Evolutionary conservation across 2,113 vertebrate genomes (phyloP).

Genomic region (Tautogolabrus adspersus): DNA sequence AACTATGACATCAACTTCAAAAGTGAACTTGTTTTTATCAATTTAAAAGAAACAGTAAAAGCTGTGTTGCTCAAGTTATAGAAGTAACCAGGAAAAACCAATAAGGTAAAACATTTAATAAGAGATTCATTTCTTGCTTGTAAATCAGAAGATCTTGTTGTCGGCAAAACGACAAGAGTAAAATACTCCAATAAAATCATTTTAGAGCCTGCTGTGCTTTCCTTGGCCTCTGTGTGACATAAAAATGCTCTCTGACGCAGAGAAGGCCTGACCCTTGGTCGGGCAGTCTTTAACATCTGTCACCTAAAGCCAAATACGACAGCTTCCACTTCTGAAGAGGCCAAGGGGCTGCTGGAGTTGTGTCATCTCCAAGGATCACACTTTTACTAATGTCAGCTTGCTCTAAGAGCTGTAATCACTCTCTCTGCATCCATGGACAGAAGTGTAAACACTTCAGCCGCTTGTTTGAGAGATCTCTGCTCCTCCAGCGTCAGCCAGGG

Average conservation of each 20-base stretch:
- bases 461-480: slow-evolving; percentile 12
- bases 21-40: no score
- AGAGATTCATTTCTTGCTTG: slow-evolving; percentile 20
- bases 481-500: slow-evolving; percentile 18
- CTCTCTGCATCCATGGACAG: slow-evolving; percentile 19
- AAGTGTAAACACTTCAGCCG: slow-evolving; percentile 52
- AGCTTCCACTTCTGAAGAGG: slow-evolving; percentile 30
- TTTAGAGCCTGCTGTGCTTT: not conserved
- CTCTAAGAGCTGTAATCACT: slow-evolving; percentile 33
- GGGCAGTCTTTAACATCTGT: slow-evolving; percentile 11
- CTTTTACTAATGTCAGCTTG: slow-evolving; percentile 39
- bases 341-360: slow-evolving; percentile 26
- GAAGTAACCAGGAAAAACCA: not conserved
- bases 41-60: not conserved
- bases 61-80: not conserved
- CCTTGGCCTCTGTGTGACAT: slow-evolving; percentile 14
- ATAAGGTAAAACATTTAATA: not conserved
- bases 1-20: slow-evolving; percentile 9
- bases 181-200: not conserved
- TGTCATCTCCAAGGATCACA: slow-evolving; percentile 41
- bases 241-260: slow-evolving; percentile 3
- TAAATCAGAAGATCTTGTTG: slow-evolving; percentile 19
- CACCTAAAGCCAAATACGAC: slow-evolving; percentile 33
- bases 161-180: no score
- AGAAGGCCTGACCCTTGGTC: slow-evolving; percentile 13